Evolutionary conservation across 2,113 vertebrate species (phyloP).

Genomic region (Pungitius pungitius): DNA sequence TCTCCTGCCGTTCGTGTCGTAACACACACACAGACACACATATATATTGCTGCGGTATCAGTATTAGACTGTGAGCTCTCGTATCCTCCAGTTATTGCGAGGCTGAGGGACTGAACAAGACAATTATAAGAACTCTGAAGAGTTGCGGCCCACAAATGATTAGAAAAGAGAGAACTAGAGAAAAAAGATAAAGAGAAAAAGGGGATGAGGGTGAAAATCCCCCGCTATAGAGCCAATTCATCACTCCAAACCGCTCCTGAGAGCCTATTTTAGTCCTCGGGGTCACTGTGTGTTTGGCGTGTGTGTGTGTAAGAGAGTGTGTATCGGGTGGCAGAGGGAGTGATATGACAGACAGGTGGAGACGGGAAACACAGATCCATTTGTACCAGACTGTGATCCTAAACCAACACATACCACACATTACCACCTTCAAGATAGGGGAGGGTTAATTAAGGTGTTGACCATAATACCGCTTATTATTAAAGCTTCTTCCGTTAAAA

Average conservation of each 20-base stretch:
- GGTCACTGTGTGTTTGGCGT: conserved; percentile 76
- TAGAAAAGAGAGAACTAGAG: conserved; percentile 77
- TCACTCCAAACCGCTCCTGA: conserved; percentile 86
- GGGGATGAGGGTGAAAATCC: conserved; percentile 80
- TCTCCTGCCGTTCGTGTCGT: conserved; percentile 32
- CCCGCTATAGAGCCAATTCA: conserved; percentile 81
- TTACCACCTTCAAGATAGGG: neutral
- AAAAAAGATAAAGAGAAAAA: conserved; percentile 77
- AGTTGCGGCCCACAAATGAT: conserved; percentile 82
- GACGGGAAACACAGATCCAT: conserved; percentile 57
- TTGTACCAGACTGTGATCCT: conserved; percentile 68
- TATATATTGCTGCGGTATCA: conserved; percentile 73
- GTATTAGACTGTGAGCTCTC: conserved; percentile 78
- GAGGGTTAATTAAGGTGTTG: neutral
- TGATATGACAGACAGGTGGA: conserved; percentile 63
- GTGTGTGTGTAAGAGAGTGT: conserved; percentile 32
- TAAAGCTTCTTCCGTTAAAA: neutral
- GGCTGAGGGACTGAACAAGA: conserved; percentile 80
- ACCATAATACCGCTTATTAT: neutral
- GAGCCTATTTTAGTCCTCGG: conserved; percentile 88
- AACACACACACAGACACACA: conserved; percentile 69
- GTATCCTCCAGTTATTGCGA: conserved; percentile 81
- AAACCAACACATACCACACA: too few species aligned
- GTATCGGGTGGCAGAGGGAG: conserved; percentile 26
- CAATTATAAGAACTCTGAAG: conserved; percentile 84